Base-by-base conservation (phyloP, 2,113 vertebrate genomes). In the Tichodroma muraria region DNA sequence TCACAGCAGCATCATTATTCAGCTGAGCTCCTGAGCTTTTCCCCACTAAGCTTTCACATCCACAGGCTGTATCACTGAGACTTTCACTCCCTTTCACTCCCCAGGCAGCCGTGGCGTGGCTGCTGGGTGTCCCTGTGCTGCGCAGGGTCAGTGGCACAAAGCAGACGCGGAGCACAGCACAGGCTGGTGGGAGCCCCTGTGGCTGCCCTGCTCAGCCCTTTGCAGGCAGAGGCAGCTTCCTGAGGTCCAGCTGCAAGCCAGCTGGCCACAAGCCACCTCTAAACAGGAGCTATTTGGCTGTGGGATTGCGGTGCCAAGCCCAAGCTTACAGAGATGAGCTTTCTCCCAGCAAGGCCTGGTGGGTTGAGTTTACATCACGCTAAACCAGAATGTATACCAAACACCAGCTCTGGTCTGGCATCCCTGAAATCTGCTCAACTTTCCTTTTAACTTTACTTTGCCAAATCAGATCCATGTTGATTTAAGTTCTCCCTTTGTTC, bases 401-500 rank as follows among this genome's bases (percentile, higher is more conserved):
- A 89, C 85, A 70, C 88, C 87, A 85, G 75, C 59, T 70, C 87
- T 60, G 78, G 15, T 21, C 79, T 89, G 84, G 63, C 68, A 63
- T 20, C 59, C 47, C 87, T 63, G 60, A 68, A 77, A 73, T 16
- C 54, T 52, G 23, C 44, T 68, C 59, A 79, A 54, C 45, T 88
- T 85, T 42, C 40, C 45, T 25, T 28, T 82, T 53, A 72, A 57
- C 53, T 89, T 93, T 10, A 35, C 38, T 89, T 79, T 94, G 59
- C 68, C 68, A 68, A 54, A 86, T 61, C 79, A 80, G 88, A 73
- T 52, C 52, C 52, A 21, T 49, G 66, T 59, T 61, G 68, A 85
- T 60, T 45, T 19, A 82, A 85, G 83, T n/a, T 13, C 52, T 45
- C 10, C 38, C 49, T 82, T 68, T 1, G 1, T 57, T 73, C 56